Evolutionary conservation across 2,113 vertebrate species (phyloP).

Genomic region (Oceanodroma tethys): DNA sequence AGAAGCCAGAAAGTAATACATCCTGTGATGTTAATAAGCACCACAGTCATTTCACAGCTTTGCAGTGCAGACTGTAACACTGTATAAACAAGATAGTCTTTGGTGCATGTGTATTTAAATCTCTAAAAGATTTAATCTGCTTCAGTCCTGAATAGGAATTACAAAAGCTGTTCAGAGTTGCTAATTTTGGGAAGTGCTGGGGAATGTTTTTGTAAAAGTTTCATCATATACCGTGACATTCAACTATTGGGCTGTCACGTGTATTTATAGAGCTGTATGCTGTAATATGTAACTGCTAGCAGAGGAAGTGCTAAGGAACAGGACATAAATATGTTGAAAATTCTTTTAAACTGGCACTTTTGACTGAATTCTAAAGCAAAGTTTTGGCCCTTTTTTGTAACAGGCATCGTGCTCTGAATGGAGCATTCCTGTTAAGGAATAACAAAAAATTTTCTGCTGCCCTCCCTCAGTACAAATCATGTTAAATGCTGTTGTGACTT

Average conservation of each 20-base stretch:
- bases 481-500: neutral
- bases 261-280: neutral
- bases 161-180: neutral
- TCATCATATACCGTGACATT: neutral
- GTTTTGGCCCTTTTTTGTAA: neutral
- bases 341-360: neutral
- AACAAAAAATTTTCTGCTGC: neutral
- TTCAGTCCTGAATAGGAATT: neutral
- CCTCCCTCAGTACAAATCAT: neutral
- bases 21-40: neutral
- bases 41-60: neutral
- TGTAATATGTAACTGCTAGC: neutral
- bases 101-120: neutral
- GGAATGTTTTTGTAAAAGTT: neutral
- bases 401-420: neutral
- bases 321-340: neutral
- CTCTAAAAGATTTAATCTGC: neutral
- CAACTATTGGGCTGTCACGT: neutral
- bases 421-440: neutral
- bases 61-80: neutral
- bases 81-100: neutral
- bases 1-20: neutral
- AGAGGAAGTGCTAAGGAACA: neutral
- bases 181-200: neutral
- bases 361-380: neutral